phyloP scores from a whole-genome alignment of 2,797 vertebrate species.

The Scyliorhinus canicula region DNA sequence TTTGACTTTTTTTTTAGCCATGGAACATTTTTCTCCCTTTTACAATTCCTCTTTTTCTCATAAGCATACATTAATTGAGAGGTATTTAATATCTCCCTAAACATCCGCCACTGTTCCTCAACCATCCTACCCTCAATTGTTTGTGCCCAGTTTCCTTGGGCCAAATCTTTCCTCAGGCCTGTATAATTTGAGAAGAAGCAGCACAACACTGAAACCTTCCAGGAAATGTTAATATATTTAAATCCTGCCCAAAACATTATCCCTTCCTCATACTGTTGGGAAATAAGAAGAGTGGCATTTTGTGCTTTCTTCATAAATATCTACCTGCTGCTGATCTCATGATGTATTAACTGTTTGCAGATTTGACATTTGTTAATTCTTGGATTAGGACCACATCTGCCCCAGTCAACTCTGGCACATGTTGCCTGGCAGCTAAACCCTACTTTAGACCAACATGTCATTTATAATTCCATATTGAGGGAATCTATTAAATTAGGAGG shows the following conservation, averaged over 20 bases:
- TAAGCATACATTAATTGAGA: too few species aligned
- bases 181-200: not conserved
- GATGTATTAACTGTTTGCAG: not conserved
- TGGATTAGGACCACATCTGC: not conserved
- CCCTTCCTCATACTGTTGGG: not conserved
- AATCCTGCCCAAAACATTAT: not conserved
- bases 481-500: not conserved
- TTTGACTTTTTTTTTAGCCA: too few species aligned
- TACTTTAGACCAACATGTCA: not conserved
- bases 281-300: not conserved
- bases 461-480: not conserved
- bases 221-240: not conserved
- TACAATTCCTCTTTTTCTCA: too few species aligned
- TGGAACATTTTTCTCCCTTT: too few species aligned
- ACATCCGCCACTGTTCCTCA: too few species aligned
- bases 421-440: not conserved
- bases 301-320: not conserved
- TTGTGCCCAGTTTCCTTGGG: not conserved
- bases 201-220: not conserved
- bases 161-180: too few species aligned
- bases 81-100: too few species aligned
- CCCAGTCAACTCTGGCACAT: not conserved
- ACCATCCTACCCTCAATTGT: too few species aligned
- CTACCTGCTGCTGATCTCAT: not conserved
- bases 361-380: conserved; percentile 7